A percentile compares a stretch with the other conserved stretches of the same genome.
Conservation (phyloP, 2,113 vertebrate species). For the Myanophis thanlyinensis region DNA sequence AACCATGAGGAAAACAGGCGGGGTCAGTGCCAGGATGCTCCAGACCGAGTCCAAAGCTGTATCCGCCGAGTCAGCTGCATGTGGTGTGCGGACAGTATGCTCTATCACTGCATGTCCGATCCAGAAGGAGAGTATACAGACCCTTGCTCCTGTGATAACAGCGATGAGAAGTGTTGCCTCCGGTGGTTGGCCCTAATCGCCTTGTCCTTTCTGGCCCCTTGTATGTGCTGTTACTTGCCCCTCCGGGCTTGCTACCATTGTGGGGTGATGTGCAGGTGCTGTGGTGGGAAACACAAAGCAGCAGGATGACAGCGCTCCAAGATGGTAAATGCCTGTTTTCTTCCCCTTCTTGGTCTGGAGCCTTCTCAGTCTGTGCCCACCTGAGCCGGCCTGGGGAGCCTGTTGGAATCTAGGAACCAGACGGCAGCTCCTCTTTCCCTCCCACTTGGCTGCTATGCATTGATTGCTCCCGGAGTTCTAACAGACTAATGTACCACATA, state of each 20-base stretch:
- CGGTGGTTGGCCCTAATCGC: conserved; percentile 94
- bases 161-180: conserved; percentile 91
- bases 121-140: conserved; percentile 98
- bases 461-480: conserved; percentile 65
- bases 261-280: conserved; percentile 90
- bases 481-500: conserved; percentile 65
- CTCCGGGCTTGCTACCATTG: conserved; percentile 93
- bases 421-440: conserved; percentile 37
- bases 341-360: conserved; percentile 58
- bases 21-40: conserved; percentile 93
- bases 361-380: conserved; percentile 39
- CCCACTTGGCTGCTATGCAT: conserved; percentile 58
- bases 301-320: conserved; percentile 75
- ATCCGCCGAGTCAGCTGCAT: conserved; percentile 94
- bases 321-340: conserved; percentile 23
- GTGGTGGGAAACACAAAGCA: conserved; percentile 95
- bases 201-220: conserved; percentile 92
- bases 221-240: conserved; percentile 98
- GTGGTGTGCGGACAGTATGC: conserved; percentile 98
- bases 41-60: conserved; percentile 86
- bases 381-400: conserved; percentile 60
- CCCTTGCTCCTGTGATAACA: conserved; percentile 94
- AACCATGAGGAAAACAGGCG: conserved; percentile 86
- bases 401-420: conserved; percentile 46
- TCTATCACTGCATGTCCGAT: conserved; percentile 99